Conservation (phyloP, 1,140 invertebrate species). For the Patella vulgata region DNA sequence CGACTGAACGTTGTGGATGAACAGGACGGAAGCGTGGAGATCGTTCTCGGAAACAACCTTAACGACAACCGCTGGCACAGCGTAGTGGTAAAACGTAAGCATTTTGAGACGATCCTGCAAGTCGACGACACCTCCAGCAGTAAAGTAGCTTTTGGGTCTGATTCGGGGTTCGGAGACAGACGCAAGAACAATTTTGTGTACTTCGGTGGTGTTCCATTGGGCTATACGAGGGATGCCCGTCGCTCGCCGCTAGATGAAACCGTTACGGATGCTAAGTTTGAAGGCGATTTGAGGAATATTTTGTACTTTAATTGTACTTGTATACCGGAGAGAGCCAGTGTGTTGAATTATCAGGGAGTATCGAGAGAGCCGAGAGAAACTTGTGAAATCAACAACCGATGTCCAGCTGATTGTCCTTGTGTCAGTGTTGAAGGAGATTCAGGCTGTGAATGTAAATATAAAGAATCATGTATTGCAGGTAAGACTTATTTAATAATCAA, state of each 20-base stretch:
- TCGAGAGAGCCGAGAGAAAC: slow-evolving; percentile 34
- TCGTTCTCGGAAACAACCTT: slow-evolving; percentile 38
- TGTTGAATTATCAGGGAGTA: slow-evolving; percentile 37
- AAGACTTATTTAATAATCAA: slow-evolving; percentile 15
- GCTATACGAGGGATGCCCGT: not conserved
- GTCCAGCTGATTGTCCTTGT: slow-evolving; percentile 45
- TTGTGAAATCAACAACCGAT: slow-evolving; percentile 51
- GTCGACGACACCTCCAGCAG: slow-evolving; percentile 47
- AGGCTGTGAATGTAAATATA: slow-evolving; percentile 39
- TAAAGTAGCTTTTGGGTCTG: slow-evolving; percentile 47
- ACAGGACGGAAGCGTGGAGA: slow-evolving; percentile 43
- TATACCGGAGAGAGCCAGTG: slow-evolving; percentile 40
- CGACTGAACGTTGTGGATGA: slow-evolving; percentile 53
- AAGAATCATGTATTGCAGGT: slow-evolving; percentile 36
- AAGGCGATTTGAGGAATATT: slow-evolving; percentile 55
- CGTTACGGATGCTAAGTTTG: slow-evolving; percentile 31
- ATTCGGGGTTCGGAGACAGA: slow-evolving; percentile 46
- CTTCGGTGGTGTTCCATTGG: slow-evolving; percentile 53
- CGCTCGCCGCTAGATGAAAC: slow-evolving; percentile 7
- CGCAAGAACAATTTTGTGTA: slow-evolving; percentile 46
- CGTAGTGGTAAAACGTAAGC: slow-evolving; percentile 52
- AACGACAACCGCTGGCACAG: slow-evolving; percentile 57
- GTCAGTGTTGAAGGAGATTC: slow-evolving; percentile 43
- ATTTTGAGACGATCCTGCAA: slow-evolving; percentile 50
- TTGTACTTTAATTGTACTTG: slow-evolving; percentile 62